phyloP scores from a whole-genome alignment of 2,797 vertebrate species.

The Sebastes baramenuke region DNA sequence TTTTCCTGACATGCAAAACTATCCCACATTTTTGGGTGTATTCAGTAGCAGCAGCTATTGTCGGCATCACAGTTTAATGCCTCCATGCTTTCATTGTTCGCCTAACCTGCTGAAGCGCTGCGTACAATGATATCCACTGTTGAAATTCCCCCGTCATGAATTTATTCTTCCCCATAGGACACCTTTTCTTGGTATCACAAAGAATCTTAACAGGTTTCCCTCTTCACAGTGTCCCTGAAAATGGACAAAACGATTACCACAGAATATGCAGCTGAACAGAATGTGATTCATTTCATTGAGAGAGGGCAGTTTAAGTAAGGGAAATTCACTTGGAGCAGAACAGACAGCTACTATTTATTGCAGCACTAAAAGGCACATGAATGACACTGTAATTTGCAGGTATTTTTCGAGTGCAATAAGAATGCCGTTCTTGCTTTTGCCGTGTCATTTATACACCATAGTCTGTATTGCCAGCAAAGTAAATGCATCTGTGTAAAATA shows the following conservation, averaged over 20 bases:
- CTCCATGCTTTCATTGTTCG: not conserved
- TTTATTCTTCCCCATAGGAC: not conserved
- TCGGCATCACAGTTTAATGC: not conserved
- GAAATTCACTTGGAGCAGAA: not conserved
- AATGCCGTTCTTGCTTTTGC: too few relatives aligned
- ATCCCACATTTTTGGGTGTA: not conserved
- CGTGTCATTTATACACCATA: too few relatives aligned
- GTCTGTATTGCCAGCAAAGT: accelerated
- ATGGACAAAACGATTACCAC: not conserved
- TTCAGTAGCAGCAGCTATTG: not conserved
- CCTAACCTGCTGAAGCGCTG: not conserved
- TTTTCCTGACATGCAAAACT: not conserved
- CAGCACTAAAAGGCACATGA: too few relatives aligned
- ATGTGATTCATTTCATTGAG: not conserved
- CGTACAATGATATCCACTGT: not conserved
- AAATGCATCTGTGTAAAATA: too few relatives aligned
- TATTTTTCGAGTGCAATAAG: too few relatives aligned
- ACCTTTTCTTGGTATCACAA: not conserved
- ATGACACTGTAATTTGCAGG: too few relatives aligned
- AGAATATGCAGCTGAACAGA: not conserved
- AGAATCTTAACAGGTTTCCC: not conserved
- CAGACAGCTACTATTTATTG: not conserved
- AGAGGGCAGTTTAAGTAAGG: not conserved
- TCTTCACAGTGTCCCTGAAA: not conserved
- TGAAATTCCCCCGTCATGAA: not conserved